phyloP scores from a whole-genome alignment of 2,113 vertebrate genomes.

The Diadophis punctatus region DNA sequence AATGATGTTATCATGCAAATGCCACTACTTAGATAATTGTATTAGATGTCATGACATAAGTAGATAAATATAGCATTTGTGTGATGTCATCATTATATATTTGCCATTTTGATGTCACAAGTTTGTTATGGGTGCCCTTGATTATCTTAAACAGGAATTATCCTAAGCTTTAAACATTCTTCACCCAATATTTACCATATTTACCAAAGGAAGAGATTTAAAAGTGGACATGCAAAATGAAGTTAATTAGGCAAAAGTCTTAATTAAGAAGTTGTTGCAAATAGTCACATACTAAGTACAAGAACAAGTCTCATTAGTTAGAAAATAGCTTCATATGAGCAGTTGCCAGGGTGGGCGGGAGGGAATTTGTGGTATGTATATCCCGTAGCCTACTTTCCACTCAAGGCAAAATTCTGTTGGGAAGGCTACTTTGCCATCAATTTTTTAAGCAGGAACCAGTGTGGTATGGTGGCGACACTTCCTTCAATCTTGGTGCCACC shows the following conservation, averaged over 20 bases:
- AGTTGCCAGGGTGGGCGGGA: neutral
- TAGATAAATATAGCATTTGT: neutral
- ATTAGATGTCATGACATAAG: neutral
- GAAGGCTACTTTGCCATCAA: neutral
- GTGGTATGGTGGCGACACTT: neutral
- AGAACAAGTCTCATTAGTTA: neutral
- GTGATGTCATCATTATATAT: neutral
- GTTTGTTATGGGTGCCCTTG: neutral
- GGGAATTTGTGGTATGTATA: neutral
- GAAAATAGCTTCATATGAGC: neutral
- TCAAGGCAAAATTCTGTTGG: neutral
- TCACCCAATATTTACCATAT: neutral
- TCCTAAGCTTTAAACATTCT: neutral
- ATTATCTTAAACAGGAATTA: neutral
- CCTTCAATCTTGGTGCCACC: neutral
- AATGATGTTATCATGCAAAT: neutral
- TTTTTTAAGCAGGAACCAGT: neutral
- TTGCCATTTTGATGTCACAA: neutral
- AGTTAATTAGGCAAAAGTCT: neutral
- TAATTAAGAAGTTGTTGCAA: neutral
- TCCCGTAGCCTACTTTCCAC: neutral
- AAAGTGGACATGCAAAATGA: neutral
- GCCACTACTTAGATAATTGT: neutral
- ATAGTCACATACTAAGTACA: neutral
- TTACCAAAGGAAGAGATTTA: neutral